Percentiles rank a stretch among this genome's conserved stretches.
Conservation (phyloP, 1,140 invertebrate species). For the Brachionus sp. region DNA sequence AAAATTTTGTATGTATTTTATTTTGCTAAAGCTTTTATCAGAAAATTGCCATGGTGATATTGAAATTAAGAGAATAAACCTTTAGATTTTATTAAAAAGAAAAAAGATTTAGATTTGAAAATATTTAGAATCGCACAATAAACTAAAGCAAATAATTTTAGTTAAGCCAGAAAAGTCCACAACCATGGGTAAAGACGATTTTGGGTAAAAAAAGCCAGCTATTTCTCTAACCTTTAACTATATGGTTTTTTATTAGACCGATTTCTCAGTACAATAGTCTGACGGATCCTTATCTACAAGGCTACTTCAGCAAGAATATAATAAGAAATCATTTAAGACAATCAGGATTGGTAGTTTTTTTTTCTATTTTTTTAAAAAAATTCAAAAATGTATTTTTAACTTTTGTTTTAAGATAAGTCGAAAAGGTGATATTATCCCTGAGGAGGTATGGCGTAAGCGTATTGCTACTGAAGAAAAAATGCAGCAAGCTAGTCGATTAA, state of each 20-base stretch:
- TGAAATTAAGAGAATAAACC: slow-evolving; percentile 22
- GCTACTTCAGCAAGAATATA: slow-evolving; percentile 55
- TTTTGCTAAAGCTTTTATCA: not conserved
- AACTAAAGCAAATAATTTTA: not conserved
- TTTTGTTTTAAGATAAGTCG: not conserved
- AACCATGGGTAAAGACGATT: slow-evolving; percentile 40
- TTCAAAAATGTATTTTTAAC: not conserved
- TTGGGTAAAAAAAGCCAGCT: not conserved
- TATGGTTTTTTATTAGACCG: not conserved
- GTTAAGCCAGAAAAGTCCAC: not conserved
- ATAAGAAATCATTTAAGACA: slow-evolving; percentile 54
- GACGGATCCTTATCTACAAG: slow-evolving; percentile 54
- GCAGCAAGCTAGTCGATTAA: slow-evolving; percentile 25
- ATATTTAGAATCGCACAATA: slow-evolving; percentile 29
- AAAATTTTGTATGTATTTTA: not conserved
- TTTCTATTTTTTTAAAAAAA: not conserved
- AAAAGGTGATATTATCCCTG: slow-evolving; percentile 23
- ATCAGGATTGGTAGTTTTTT: slow-evolving; percentile 54
- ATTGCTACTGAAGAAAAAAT: slow-evolving; percentile 5
- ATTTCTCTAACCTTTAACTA: not conserved
- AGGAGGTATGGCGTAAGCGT: slow-evolving; percentile 18
- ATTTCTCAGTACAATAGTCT: slow-evolving; percentile 56
- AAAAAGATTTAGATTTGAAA: slow-evolving; percentile 14
- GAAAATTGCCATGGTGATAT: not conserved
- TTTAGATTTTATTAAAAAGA: not conserved